phyloP scores from a whole-genome alignment of 1,140 invertebrate species.

The Apis laboriosa region DNA sequence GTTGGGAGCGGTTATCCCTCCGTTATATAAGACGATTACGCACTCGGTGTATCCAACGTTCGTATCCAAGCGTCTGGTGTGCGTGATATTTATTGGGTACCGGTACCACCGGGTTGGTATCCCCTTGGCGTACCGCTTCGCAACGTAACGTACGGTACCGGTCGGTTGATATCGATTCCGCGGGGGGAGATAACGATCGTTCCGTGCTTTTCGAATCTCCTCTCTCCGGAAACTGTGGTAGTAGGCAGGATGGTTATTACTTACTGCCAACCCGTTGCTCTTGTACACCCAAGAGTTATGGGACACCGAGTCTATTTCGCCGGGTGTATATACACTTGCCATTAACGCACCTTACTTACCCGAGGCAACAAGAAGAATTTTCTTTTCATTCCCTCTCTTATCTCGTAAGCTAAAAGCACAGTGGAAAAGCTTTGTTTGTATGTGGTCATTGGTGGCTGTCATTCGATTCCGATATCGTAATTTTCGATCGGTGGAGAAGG shows the following conservation, averaged over 20 bases:
- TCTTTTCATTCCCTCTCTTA: no score
- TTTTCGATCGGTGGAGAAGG: not conserved
- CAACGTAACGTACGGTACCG: conserved; percentile 53
- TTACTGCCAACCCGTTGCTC: conserved; percentile 48
- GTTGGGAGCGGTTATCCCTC: conserved; percentile 4
- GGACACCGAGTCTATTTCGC: conserved; percentile 48
- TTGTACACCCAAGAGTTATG: conserved; percentile 57
- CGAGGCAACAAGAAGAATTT: no score
- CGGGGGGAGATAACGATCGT: conserved; percentile 57
- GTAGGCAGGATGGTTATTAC: conserved; percentile 59
- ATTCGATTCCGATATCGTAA: conserved; percentile 28
- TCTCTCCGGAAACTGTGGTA: conserved; percentile 47
- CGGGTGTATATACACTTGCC: conserved; percentile 12
- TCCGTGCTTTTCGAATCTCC: conserved; percentile 40
- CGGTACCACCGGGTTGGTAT: conserved; percentile 42
- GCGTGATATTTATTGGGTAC: conserved; percentile 66
- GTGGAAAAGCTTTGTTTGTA: no score
- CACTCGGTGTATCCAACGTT: conserved; percentile 29
- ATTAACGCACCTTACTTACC: not conserved
- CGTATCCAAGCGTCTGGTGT: conserved; percentile 3
- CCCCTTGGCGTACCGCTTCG: conserved; percentile 49
- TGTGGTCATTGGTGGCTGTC: no score
- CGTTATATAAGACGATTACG: conserved; percentile 57
- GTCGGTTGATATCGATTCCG: conserved; percentile 49
- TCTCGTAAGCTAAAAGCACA: no score